These are phyloP conservation scores for Tauraco hartlaubi DNA, from an alignment of 2,797 vertebrate genomes.

Conservation along the genomic window DNA sequence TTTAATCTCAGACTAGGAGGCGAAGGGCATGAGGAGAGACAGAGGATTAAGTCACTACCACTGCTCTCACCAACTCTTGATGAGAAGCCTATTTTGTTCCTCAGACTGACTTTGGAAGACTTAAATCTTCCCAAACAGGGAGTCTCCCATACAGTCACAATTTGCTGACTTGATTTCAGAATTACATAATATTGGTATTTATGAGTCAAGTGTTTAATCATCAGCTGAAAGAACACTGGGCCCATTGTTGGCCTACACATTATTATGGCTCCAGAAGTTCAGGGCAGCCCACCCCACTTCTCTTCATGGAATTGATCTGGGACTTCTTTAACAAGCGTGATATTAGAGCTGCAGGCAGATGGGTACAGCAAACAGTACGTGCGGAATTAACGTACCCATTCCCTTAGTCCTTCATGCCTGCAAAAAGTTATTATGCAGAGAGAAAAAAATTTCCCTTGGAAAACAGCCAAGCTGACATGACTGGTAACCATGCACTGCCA, in stretches of 20 bases:
- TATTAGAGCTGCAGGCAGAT: constrained; percentile 28
- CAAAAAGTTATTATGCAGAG: not conserved
- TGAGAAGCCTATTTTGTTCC: not conserved
- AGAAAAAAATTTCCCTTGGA: not conserved
- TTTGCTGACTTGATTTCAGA: constrained; percentile 41
- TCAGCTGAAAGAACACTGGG: constrained; percentile 33
- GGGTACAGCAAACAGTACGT: not conserved
- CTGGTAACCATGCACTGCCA: not conserved
- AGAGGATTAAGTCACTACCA: not conserved
- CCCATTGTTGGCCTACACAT: constrained; percentile 2
- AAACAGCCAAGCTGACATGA: not conserved
- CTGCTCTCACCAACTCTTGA: not conserved
- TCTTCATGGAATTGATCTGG: not conserved
- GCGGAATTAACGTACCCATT: not conserved
- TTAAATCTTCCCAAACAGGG: not conserved
- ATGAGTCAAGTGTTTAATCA: constrained; percentile 53
- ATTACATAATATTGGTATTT: constrained; percentile 53
- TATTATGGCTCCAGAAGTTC: not conserved
- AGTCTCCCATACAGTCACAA: not conserved
- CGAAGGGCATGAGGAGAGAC: not conserved
- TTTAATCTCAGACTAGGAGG: not conserved
- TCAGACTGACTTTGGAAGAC: not conserved
- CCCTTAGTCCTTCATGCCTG: not conserved
- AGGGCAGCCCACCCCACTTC: not conserved
- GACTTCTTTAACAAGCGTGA: not conserved